Base-by-base conservation (phyloP, 2,113 vertebrate genomes). In the Nycticebus coucang region DNA sequence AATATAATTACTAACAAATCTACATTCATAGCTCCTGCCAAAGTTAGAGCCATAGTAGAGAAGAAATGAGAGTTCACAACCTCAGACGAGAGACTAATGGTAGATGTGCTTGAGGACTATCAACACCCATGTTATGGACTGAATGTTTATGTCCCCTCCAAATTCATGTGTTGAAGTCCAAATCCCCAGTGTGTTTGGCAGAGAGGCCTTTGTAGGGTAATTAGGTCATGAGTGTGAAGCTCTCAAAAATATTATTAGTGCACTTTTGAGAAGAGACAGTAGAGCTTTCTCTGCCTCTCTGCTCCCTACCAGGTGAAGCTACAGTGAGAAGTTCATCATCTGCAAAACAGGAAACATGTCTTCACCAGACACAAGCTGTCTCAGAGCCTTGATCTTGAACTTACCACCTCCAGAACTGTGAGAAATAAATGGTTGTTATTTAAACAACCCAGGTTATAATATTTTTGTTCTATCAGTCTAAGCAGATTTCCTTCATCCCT, bases 401-500 rank as follows among this genome's bases (percentile, higher is more conserved):
- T 95, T 93, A 19, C 3, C n/a, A n/a, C 8, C 18, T 80, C 45
- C 7, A 74, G 7, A 80, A 8, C 1, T 45, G 4, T 57, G 14
- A 79, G 9, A 89, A 78, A 62, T 59, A 45, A 64, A 64, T 22
- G 3, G 26, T 69, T 7, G 22, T 33, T 45, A 26, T 62, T 69
- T 62, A 22, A 89, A 1, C 45, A 33, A 78, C 24, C 1, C 8
- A 28, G 2, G 55, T 57, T 62, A 69, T 41, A 1, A 4, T 18
- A 53, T 37, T 62, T 79, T 89, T 89, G 22, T 84, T 64, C n/a
- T 35, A 60, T 4, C 30, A 93, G 12, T 26, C 35, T 55, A 89
- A 83, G 14, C 7, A 35, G 12, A 50, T 5, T 53, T 21, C 30
- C 3, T 35, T 6, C 5, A 1, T 4, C 0, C 21, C 10, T 37